Evolutionary conservation across 2,113 vertebrate species (phyloP), one percentile per base, ranked within the genome.

Genomic region (Dunckerocampus dactyliophorus): DNA sequence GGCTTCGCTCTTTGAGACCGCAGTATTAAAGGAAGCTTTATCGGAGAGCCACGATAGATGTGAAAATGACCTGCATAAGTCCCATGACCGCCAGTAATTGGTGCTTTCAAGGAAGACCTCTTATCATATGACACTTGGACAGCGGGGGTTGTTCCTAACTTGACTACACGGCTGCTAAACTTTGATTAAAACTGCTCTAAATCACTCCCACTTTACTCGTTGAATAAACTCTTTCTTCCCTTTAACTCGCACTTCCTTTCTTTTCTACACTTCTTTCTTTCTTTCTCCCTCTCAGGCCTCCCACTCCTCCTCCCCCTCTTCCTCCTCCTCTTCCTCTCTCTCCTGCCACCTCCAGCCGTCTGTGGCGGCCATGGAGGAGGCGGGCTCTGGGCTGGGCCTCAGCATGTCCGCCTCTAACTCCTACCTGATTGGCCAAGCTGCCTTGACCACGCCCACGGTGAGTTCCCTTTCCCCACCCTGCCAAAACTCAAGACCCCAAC

Each of bases 391-490:
- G 91, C 93, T 93, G 89, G 93, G 94, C 85, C 91, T 98, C 93
- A 95, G 92, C 93, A 92, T 96, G 83, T 99, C 95, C 87, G 88
- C 95, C 91, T 99, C 97, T 96, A 95, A 95, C 91, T 95, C 94
- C 93, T 97, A 95, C 94, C 95, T 98, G 88, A 95, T 91, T 91
- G 94, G 94, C 89, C 95, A 97, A 79, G 91, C 93, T 81, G 94
- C 92, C 85, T 89, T 96, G 75, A 93, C 93, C 75, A 95, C 94
- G 80, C 94, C 94, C 78, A 94, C 93, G 96, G 96, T 99, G 94
- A 99, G 96, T 98, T 8, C 1, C 39, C 20, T 17, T 45, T 48
- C 49, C 19, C 8, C 34, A 42, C 8, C 14, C 20, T 9, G 13
- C 3, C 28, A n/a, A 39, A 39, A 39, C 37, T 39, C 10, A 39